Percentiles rank a stretch among this genome's conserved stretches.
Evolutionary conservation across 2,888 invertebrate genomes (phyloP).

Genomic region (Elegia similella): DNA sequence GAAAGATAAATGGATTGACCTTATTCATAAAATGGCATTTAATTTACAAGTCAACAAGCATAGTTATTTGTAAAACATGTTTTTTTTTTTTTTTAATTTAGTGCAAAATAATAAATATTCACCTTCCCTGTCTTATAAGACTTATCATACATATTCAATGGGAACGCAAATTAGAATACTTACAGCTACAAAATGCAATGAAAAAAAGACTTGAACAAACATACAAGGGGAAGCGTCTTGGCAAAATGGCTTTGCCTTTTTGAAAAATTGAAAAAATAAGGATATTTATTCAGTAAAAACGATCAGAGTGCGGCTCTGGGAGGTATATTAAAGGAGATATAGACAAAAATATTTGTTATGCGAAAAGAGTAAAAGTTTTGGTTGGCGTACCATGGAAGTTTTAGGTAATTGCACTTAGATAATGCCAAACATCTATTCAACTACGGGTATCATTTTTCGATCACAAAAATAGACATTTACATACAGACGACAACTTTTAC

Average conservation of each 20-base stretch:
- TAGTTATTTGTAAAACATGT: no score
- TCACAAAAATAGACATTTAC: no score
- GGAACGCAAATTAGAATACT: neutral
- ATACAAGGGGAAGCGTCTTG: neutral
- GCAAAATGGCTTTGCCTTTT: neutral
- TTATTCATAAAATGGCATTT: no score
- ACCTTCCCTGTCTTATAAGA: neutral
- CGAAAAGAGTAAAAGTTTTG: neutral
- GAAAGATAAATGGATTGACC: no score
- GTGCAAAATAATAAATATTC: no score
- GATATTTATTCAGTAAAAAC: slow-evolving; percentile 4
- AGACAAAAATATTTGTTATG: neutral
- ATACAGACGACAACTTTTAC: no score
- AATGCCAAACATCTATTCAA: no score
- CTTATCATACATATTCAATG: neutral
- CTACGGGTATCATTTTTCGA: no score
- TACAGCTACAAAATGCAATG: neutral
- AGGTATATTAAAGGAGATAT: neutral
- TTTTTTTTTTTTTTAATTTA: no score
- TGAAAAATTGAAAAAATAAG: slow-evolving; percentile 5
- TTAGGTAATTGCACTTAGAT: no score
- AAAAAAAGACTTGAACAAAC: neutral
- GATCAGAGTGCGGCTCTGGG: neutral
- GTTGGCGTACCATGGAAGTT: no score
- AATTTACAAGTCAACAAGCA: no score